phyloP scores from a whole-genome alignment of 1,140 invertebrate genomes.

The Aphis gossypii region DNA sequence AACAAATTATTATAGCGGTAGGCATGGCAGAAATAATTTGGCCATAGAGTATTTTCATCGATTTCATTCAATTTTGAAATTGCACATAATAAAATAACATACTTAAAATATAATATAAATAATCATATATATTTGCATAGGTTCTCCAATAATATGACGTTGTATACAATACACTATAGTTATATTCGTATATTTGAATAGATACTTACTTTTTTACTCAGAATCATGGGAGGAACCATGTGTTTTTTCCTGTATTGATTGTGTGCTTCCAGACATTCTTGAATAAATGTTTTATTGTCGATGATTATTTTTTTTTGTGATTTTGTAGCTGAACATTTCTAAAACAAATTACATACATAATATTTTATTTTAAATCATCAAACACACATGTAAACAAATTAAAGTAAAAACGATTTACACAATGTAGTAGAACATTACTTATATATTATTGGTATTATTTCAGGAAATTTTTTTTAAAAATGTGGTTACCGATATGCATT shows the following conservation, averaged over 20 bases:
- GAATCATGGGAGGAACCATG: slow-evolving; percentile 72
- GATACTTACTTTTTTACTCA: slow-evolving; percentile 73
- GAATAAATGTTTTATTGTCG: slow-evolving; percentile 65
- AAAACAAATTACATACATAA: slow-evolving; percentile 22
- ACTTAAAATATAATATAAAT: neutral
- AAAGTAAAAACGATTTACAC: neutral
- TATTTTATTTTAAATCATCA: neutral
- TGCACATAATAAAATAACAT: neutral
- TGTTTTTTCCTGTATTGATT: slow-evolving; percentile 79
- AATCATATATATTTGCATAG: neutral
- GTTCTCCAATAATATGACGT: neutral
- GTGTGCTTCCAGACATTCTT: slow-evolving; percentile 75
- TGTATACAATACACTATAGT: neutral
- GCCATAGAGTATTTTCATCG: neutral
- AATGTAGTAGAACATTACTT: neutral
- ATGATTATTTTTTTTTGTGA: slow-evolving; percentile 44
- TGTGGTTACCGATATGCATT: neutral
- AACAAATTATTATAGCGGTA: neutral
- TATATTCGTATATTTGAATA: slow-evolving; percentile 26
- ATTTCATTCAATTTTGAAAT: neutral
- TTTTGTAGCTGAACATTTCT: slow-evolving; percentile 20
- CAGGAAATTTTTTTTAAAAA: neutral
- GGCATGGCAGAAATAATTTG: neutral
- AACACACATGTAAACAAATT: neutral
- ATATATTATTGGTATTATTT: neutral